A percentile compares a stretch with the other conserved stretches of the same genome.
phyloP scores from a whole-genome alignment of 2,113 vertebrate species.

The Rissa tridactyla region DNA sequence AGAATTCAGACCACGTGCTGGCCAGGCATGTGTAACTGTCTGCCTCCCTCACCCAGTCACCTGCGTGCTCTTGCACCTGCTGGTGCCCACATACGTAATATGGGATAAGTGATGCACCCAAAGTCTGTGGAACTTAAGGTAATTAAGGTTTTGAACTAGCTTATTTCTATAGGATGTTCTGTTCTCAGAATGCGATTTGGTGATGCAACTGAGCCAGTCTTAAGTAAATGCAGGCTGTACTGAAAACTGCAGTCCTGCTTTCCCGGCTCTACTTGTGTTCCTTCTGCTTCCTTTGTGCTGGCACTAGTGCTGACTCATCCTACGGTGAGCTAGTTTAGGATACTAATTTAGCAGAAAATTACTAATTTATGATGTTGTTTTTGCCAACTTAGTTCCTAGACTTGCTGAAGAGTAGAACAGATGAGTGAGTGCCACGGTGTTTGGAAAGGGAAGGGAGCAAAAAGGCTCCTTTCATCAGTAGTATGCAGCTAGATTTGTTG shows the following conservation, averaged over 20 bases:
- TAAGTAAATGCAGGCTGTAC: not conserved
- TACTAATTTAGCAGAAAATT: not conserved
- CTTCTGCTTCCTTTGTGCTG: not conserved
- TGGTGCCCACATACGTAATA: not conserved
- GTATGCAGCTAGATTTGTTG: not conserved
- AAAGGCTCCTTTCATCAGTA: not conserved
- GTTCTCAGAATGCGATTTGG: not conserved
- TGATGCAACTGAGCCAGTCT: not conserved
- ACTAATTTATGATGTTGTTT: not conserved
- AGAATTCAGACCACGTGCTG: not conserved
- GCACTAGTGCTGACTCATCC: not conserved
- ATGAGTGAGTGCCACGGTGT: not conserved
- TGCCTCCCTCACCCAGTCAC: not conserved
- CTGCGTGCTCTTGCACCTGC: not conserved
- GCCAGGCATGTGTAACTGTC: not conserved
- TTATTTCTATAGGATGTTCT: not conserved
- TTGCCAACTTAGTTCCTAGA: not conserved
- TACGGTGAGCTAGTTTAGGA: not conserved
- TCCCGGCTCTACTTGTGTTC: not conserved
- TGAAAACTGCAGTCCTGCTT: not conserved
- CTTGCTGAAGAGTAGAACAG: not conserved
- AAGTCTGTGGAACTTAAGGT: not conserved
- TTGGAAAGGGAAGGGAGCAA: not conserved
- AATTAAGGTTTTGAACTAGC: not conserved
- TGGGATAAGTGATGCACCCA: accelerated